Evolutionary conservation across 2,888 invertebrate genomes (phyloP).

Genomic region (Kryphioiulus occultus): DNA sequence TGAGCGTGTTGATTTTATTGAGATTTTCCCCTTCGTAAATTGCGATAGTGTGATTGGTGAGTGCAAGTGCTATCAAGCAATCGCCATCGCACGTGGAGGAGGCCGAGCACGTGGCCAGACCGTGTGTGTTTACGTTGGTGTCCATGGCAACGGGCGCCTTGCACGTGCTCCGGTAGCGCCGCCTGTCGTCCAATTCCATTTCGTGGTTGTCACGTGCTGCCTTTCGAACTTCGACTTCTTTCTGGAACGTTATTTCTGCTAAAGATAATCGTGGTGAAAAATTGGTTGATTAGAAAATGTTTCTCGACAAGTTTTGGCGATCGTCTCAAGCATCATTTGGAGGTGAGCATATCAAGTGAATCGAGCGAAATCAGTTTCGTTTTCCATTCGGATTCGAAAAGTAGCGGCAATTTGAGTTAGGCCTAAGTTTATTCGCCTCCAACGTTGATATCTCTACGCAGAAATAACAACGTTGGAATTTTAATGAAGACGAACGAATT

Average conservation of each 20-base stretch:
- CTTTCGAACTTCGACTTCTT: neutral
- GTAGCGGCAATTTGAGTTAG: neutral
- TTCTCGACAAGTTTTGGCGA: neutral
- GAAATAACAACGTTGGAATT: neutral
- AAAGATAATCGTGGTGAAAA: neutral
- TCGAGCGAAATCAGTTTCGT: neutral
- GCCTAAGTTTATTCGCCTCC: neutral
- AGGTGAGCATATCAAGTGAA: neutral
- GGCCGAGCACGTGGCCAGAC: neutral
- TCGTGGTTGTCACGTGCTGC: neutral
- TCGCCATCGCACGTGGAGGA: neutral
- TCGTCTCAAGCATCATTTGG: neutral
- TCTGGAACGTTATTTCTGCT: neutral
- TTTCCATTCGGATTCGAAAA: neutral
- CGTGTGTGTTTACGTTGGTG: neutral
- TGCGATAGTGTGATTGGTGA: constrained; percentile 28
- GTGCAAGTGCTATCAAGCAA: neutral
- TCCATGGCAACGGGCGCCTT: constrained; percentile 33
- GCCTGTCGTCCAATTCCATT: neutral
- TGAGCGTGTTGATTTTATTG: constrained; percentile 29
- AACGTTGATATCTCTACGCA: neutral
- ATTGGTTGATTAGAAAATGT: neutral
- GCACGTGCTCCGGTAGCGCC: neutral
- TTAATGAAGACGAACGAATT: neutral
- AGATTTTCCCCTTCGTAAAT: constrained; percentile 33